Evolutionary conservation across 1,140 invertebrate genomes (phyloP), one percentile per base, ranked within the genome.

Genomic region (Cardiocondyla obscurior): DNA sequence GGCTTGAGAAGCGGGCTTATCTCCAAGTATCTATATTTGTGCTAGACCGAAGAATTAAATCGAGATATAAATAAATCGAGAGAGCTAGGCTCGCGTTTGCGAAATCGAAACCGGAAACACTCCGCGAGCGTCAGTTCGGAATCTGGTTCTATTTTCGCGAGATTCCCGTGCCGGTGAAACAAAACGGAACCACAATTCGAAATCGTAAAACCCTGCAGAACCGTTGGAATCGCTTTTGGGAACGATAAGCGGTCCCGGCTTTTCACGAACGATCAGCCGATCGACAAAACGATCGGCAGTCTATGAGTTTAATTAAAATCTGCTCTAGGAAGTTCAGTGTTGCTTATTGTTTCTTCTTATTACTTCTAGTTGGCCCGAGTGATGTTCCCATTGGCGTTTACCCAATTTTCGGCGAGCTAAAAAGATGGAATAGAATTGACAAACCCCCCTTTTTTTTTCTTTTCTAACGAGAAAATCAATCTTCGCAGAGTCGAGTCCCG

Each of bases 351-450:
- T 86, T 55, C 25, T 83, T 44, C 65, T 70, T 81, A 70, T 84
- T 86, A 86, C 76, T 77, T 72, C 84, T 86, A 86, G 73, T 87
- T 87, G 85, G 85, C 84, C 85, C 85, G 81, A 86, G 22, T 83
- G 67, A 87, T 87, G 85, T 87, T 87, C 85, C 85, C 85, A 86
- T 86, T 83, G 64, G 19, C 70, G 57, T 86, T 85, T 86, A 46
- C 33, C 30, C 76, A 46, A 73, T 81, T 58, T 81, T 28, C 74
- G 28, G 46, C 82, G 73, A 67, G 58, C 25, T 81, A 36, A n/a
- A 44, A 64, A 55, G 39, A 22, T 19, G 25, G 30, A 70, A 51
- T 33, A 22, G 16, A 25, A 39, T 74, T n/a, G 55, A 22, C 16
- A 22, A 49, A 25, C 3, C 14, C n/a, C n/a, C 7, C 22, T 19